phyloP scores from a whole-genome alignment of 2,888 invertebrate species.

The Anorthoa munda region DNA sequence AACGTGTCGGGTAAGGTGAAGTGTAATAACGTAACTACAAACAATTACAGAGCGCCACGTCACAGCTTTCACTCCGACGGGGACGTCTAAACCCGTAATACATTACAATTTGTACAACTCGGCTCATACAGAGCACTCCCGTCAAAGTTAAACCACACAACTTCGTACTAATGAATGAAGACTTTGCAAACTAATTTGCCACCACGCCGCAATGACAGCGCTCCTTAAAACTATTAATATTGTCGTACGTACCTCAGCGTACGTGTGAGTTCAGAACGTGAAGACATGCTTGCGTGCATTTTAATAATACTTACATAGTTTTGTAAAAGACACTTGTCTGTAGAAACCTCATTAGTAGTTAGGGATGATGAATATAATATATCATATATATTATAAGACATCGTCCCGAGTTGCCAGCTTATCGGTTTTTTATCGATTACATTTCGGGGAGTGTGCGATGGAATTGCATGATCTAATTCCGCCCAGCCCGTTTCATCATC shows the following conservation, averaged over 20 bases:
- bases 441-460: too few species aligned
- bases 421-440: too few species aligned
- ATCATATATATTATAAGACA: too few species aligned
- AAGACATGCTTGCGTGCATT: constrained; percentile 44
- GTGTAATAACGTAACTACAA: constrained; percentile 57
- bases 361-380: background rate
- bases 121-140: constrained; percentile 65
- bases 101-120: constrained; percentile 74
- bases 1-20: constrained; percentile 50
- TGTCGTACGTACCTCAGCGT: constrained; percentile 53
- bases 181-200: constrained; percentile 83
- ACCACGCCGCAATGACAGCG: constrained; percentile 75
- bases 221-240: constrained; percentile 76
- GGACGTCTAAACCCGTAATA: constrained; percentile 65
- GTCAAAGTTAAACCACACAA: constrained; percentile 79
- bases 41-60: constrained; percentile 59
- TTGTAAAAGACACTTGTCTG: constrained; percentile 14
- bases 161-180: constrained; percentile 82
- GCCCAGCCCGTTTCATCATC: too few species aligned
- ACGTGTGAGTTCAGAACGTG: constrained; percentile 46
- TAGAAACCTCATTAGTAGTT: constrained; percentile 15
- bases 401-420: too few species aligned
- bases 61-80: constrained; percentile 60
- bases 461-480: too few species aligned
- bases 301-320: constrained; percentile 47